phyloP scores from a whole-genome alignment of 1,140 invertebrate genomes.

The Portunus trituberculatus region DNA sequence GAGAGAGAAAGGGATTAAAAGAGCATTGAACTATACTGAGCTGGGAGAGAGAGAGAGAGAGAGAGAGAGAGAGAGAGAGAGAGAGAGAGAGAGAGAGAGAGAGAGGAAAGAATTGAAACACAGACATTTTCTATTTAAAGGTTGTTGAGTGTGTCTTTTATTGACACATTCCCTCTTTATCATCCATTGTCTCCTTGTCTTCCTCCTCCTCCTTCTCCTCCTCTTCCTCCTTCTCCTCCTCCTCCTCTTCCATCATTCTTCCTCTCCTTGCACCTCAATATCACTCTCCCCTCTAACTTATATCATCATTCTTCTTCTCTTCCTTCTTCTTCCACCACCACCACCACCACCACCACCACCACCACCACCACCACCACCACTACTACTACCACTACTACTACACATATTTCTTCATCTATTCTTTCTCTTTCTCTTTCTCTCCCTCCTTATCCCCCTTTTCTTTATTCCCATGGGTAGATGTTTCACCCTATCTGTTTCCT shows the following conservation, averaged over 20 bases:
- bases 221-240: conserved; percentile 16
- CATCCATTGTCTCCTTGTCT: neutral
- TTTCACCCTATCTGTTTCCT: neutral
- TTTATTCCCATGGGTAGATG: too few relatives aligned
- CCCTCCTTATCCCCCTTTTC: too few relatives aligned
- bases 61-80: conserved; percentile 25
- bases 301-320: conserved; percentile 10
- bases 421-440: neutral
- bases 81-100: conserved; percentile 41
- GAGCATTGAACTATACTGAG: too few relatives aligned
- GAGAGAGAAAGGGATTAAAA: too few relatives aligned
- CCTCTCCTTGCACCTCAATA: neutral
- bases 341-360: too few relatives aligned
- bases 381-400: neutral
- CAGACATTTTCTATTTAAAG: neutral
- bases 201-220: neutral
- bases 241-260: neutral
- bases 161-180: conserved; percentile 14
- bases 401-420: neutral
- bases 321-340: neutral
- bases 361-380: too few relatives aligned
- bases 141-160: neutral
- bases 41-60: neutral
- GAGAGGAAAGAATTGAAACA: neutral
- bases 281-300: neutral